Conservation (phyloP, 2,888 invertebrate species). For the Parnassius apollo region DNA sequence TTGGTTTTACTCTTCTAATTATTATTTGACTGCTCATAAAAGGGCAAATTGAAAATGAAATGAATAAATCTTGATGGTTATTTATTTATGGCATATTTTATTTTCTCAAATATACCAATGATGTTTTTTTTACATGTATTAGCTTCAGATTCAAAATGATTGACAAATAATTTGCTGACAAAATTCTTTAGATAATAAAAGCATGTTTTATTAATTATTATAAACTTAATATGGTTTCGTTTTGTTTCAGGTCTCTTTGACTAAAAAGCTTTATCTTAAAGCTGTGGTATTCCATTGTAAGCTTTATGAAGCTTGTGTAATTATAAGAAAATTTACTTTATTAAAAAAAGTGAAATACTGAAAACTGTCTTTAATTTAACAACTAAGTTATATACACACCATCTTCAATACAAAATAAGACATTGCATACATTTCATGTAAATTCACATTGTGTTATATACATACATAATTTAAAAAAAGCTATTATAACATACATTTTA, state of each 20-base stretch:
- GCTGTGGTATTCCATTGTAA: constrained; percentile 69
- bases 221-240: constrained; percentile 38
- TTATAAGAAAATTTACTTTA: constrained; percentile 68
- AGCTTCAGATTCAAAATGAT: constrained; percentile 77
- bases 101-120: constrained; percentile 49
- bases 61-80: no score
- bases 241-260: constrained; percentile 88
- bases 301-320: constrained; percentile 74
- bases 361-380: constrained; percentile 30
- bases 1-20: no score
- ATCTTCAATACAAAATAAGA: no score
- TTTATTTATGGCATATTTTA: no score
- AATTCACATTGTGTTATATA: no score
- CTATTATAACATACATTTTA: no score
- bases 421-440: no score
- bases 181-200: not conserved
- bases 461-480: no score
- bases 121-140: constrained; percentile 81
- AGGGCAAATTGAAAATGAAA: no score
- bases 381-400: no score
- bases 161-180: constrained; percentile 56
- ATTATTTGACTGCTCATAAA: no score
- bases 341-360: constrained; percentile 55
- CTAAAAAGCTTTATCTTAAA: constrained; percentile 78
- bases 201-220: not conserved